Base-by-base conservation (phyloP, 2,797 vertebrate genomes). In the Vespertilio murinus region DNA sequence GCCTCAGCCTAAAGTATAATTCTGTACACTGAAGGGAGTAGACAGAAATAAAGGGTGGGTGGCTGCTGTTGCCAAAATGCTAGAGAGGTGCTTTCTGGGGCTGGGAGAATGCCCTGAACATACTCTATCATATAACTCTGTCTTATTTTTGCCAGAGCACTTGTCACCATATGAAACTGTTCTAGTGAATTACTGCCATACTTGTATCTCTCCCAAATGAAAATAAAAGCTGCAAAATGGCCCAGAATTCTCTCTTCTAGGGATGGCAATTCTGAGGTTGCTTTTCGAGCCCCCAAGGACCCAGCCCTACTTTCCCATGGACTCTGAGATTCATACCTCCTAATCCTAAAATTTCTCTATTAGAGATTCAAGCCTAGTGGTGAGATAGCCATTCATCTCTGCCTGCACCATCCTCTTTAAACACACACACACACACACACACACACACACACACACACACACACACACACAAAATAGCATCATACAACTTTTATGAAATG, bases 1-100 rank as follows among this genome's bases (percentile, higher is more conserved):
- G 93, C 84, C 96, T 95, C 82, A 73, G 97, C 96, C 96, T 96
- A 91, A 96, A 97, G 96, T 95, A 97, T 95, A 96, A 90, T 96
- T 95, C 95, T 96, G 95, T 96, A 93, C 94, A 94, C 88, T 82
- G 83, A 91, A 82, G 96, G 96, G 96, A 98, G 92, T 75, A 87
- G 96, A 94, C 97, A 96, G 97, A 97, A 97, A 97, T 96, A 96
- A 96, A 96, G 85, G 90, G 85, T 88, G 83, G 90, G 85, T 89
- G 87, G 96, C 88, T 97, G 87, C 82, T 96, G 70, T 91, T 97
- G 95, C 96, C 96, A 96, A 93, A 96, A 96, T 1, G 0, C 91
- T 93, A 81, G 69, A 91, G 92, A 96, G 95, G 93, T 20, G 0
- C 97, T 95, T 98, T 98, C 96, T 96, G 49, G 25, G 11, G 25